Conservation (phyloP, 2,888 invertebrate species). For the Andrena minutula region DNA sequence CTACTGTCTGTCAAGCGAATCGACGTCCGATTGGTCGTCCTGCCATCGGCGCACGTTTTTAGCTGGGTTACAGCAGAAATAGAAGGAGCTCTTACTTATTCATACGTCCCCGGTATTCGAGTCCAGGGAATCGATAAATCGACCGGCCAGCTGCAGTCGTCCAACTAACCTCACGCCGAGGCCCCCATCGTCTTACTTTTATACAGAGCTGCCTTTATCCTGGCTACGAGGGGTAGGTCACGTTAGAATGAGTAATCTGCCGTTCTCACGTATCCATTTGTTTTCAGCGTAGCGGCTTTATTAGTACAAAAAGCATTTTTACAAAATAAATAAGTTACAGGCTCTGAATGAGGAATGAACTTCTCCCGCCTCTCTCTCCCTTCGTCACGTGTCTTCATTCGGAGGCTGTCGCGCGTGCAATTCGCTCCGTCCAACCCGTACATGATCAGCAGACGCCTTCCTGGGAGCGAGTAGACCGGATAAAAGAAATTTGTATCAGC, state of each 20-base stretch:
- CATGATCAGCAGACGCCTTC: slow-evolving; percentile 38
- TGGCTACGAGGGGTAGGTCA: slow-evolving; percentile 17
- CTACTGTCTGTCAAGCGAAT: not conserved
- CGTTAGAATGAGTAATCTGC: not conserved
- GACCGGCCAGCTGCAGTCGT: slow-evolving; percentile 67
- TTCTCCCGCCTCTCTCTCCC: slow-evolving; percentile 23
- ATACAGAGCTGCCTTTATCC: not conserved
- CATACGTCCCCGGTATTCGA: slow-evolving; percentile 80
- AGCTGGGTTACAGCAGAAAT: slow-evolving; percentile 73
- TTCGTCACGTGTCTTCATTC: not conserved
- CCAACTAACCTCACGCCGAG: slow-evolving; percentile 73
- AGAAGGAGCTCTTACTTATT: slow-evolving; percentile 81
- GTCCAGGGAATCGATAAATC: slow-evolving; percentile 82
- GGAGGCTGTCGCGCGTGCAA: slow-evolving; percentile 12
- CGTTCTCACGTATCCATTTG: slow-evolving; percentile 2
- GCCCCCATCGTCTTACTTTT: slow-evolving; percentile 13
- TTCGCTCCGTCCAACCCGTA: slow-evolving; percentile 33
- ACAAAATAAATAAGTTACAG: slow-evolving; percentile 84
- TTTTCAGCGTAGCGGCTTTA: slow-evolving; percentile 79
- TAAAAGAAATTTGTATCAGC: slow-evolving; percentile 7
- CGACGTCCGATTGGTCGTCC: slow-evolving; percentile 18
- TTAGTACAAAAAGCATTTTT: slow-evolving; percentile 84
- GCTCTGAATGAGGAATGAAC: slow-evolving; percentile 71
- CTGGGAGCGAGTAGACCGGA: slow-evolving; percentile 29
- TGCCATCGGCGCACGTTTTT: slow-evolving; percentile 63